phyloP scores from a whole-genome alignment of 2,888 invertebrate genomes.

The Elmis aenea region DNA sequence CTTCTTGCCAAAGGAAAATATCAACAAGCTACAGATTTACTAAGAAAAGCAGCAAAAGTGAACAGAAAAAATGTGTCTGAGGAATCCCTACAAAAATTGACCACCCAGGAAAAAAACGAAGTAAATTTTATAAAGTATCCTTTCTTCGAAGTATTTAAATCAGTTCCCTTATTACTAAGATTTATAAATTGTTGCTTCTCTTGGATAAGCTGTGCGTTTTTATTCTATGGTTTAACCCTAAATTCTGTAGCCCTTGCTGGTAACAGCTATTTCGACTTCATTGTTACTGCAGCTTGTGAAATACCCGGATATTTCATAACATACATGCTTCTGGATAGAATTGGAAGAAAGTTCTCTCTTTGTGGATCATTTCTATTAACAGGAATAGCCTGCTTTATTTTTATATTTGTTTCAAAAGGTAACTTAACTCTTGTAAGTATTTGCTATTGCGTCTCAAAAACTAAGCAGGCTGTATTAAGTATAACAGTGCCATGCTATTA shows the following conservation, averaged over 20 bases:
- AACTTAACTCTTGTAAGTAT: conserved; percentile 24
- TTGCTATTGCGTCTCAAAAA: no score
- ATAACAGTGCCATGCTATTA: background rate
- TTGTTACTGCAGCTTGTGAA: conserved; percentile 62
- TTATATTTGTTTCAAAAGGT: conserved; percentile 57
- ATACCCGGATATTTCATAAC: conserved; percentile 68
- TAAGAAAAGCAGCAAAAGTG: conserved; percentile 58
- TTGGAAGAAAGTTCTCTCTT: conserved; percentile 61
- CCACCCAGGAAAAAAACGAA: conserved; percentile 9
- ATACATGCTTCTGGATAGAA: conserved; percentile 57
- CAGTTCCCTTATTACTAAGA: conserved; percentile 51
- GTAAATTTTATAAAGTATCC: conserved; percentile 16
- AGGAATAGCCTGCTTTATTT: conserved; percentile 54
- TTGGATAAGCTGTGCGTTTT: conserved; percentile 74
- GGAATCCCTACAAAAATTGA: conserved; percentile 35
- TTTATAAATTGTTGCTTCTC: conserved; percentile 66
- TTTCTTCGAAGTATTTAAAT: conserved; percentile 48
- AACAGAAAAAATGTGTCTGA: conserved; percentile 49
- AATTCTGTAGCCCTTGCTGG: conserved; percentile 72
- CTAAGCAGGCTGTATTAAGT: no score
- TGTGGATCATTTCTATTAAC: conserved; percentile 59
- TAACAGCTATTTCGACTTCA: conserved; percentile 72
- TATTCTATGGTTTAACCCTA: conserved; percentile 75
- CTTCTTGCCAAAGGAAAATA: conserved; percentile 58
- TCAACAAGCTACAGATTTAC: conserved; percentile 53